Evolutionary conservation across 2,888 invertebrate genomes (phyloP).

Genomic region (Megaustenia siamemsis): DNA sequence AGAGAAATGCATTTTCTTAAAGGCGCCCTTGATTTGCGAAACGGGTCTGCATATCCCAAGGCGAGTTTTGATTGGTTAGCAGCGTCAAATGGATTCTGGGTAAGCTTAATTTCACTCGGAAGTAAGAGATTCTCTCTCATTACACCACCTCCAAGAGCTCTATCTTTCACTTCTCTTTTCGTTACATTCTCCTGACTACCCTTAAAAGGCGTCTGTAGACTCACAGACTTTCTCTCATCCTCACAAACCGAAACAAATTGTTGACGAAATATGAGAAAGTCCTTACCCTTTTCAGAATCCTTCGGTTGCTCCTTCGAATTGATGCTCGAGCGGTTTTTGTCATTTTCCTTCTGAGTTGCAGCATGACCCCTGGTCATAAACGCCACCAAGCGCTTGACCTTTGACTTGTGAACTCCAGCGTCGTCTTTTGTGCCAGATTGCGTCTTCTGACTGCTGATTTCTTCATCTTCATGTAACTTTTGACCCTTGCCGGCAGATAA

Average conservation of each 20-base stretch:
- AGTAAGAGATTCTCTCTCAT: conserved; percentile 1
- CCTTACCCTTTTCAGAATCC: background rate
- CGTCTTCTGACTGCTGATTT: background rate
- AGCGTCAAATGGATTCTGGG: background rate
- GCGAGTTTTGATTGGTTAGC: too few relatives aligned
- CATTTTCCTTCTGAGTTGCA: background rate
- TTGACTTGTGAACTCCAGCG: conserved; percentile 35
- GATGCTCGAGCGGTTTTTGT: too few relatives aligned
- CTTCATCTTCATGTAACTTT: background rate
- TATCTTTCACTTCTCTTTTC: background rate
- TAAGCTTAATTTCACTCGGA: background rate
- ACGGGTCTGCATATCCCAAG: background rate
- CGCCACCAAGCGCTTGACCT: conserved; percentile 26
- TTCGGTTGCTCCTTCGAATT: background rate
- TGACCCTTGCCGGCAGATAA: background rate
- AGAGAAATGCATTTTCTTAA: background rate
- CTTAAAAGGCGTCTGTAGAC: background rate
- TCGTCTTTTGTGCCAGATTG: background rate
- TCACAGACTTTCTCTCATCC: background rate
- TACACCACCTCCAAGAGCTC: background rate
- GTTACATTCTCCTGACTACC: background rate
- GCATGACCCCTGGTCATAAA: background rate
- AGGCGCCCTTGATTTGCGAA: too few relatives aligned
- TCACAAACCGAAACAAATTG: conserved; percentile 29
- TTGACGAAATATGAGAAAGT: background rate